A percentile compares a stretch with the other conserved stretches of the same genome.
These are phyloP conservation scores for Sphaeridia pumilis DNA, from an alignment of 2,888 invertebrate genomes.

Conservation along the genomic window DNA sequence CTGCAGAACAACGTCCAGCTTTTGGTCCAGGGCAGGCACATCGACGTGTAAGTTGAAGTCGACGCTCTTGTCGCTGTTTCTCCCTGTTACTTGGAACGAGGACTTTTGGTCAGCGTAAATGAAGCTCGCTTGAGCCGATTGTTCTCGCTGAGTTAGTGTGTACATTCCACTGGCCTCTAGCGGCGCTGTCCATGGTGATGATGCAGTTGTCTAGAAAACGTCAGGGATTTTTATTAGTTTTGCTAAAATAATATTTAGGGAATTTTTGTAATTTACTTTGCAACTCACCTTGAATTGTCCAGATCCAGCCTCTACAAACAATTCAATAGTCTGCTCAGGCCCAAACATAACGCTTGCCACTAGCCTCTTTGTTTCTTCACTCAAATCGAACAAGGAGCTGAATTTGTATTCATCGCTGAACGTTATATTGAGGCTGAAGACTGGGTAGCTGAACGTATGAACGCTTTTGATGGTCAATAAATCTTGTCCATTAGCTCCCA, in stretches of 20 bases:
- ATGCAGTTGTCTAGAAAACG: slow-evolving; percentile 18
- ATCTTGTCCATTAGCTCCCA: slow-evolving; percentile 17
- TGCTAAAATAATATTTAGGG: not conserved
- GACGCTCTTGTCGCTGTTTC: slow-evolving; percentile 2
- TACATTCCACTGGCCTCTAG: slow-evolving; percentile 22
- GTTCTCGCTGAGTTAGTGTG: slow-evolving; percentile 11
- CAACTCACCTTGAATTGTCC: slow-evolving; percentile 20
- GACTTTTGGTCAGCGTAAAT: slow-evolving; percentile 16
- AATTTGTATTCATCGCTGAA: slow-evolving; percentile 13
- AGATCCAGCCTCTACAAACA: slow-evolving; percentile 12
- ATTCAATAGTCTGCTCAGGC: not conserved
- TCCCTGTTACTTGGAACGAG: slow-evolving; percentile 6
- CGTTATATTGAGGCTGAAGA: slow-evolving; percentile 26
- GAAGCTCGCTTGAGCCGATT: slow-evolving; percentile 17
- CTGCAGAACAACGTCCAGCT: slow-evolving; percentile 18
- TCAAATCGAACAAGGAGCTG: slow-evolving; percentile 20
- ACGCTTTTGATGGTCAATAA: slow-evolving; percentile 8
- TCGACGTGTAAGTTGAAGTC: slow-evolving; percentile 17
- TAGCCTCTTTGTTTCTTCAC: slow-evolving; percentile 12
- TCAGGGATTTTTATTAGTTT: not conserved
- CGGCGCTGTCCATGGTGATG: slow-evolving; percentile 31
- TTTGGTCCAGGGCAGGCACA: slow-evolving; percentile 27
- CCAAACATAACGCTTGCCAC: slow-evolving; percentile 17
- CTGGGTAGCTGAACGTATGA: slow-evolving; percentile 17
- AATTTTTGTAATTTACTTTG: slow-evolving; percentile 2